These are phyloP conservation scores for Drosophila sp. DNA, from an alignment of 1,140 invertebrate species.

Conservation along the genomic window DNA sequence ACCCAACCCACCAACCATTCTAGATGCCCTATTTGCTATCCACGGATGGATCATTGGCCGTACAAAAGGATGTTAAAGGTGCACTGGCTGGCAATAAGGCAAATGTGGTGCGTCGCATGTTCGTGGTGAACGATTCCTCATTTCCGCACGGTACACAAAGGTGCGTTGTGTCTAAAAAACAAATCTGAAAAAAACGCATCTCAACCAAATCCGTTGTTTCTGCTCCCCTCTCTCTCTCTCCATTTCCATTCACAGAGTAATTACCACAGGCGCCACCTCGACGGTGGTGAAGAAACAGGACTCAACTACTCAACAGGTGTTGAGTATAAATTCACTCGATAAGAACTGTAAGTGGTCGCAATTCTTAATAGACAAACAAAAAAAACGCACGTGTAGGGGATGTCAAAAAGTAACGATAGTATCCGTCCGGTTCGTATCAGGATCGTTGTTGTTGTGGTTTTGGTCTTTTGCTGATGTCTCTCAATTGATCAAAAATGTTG, in stretches of 20 bases:
- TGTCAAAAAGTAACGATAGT: constrained; percentile 17
- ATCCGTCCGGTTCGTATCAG: constrained; percentile 44
- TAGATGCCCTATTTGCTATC: constrained; percentile 83
- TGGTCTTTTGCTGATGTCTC: too few species aligned
- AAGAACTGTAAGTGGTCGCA: constrained; percentile 80
- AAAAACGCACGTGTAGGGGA: constrained; percentile 7
- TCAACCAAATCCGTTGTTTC: constrained; percentile 10
- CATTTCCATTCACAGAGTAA: constrained; percentile 62
- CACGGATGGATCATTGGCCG: constrained; percentile 80
- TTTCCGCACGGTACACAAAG: constrained; percentile 80
- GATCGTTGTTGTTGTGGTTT: constrained; percentile 64
- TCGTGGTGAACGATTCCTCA: constrained; percentile 80
- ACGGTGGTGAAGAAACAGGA: constrained; percentile 81
- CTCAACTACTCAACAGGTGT: constrained; percentile 71
- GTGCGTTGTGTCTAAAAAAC: constrained; percentile 50
- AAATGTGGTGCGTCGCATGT: constrained; percentile 82
- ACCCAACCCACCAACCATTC: constrained; percentile 32
- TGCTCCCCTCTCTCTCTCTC: constrained; percentile 12
- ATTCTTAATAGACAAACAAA: not conserved
- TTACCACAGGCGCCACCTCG: constrained; percentile 73
- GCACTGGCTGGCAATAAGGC: constrained; percentile 76
- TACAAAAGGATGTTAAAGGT: constrained; percentile 82
- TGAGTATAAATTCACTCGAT: constrained; percentile 78
- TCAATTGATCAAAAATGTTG: constrained; percentile 32
- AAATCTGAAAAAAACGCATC: not conserved